Conservation (phyloP, 2,797 vertebrate species). For the Acanthurus lineatus region DNA sequence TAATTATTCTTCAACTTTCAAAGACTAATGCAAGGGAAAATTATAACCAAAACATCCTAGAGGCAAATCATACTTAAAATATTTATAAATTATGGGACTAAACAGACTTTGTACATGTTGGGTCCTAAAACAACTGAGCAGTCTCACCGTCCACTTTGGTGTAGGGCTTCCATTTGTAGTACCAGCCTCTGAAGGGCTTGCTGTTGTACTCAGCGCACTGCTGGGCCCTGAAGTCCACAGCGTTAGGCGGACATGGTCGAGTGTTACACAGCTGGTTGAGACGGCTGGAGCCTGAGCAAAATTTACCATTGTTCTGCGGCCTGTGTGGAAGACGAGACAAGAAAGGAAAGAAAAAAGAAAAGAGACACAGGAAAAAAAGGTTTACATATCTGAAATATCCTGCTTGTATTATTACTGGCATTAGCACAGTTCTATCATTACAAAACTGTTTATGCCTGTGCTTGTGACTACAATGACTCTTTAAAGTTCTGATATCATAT, state of each 20-base stretch:
- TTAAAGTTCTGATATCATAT: no score
- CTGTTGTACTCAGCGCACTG: conserved; percentile 98
- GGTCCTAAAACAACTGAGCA: conserved; percentile 3
- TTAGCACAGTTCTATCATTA: no score
- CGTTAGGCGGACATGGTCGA: conserved; percentile 83
- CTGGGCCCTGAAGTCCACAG: conserved; percentile 92
- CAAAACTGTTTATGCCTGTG: no score
- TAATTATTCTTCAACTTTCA: not conserved
- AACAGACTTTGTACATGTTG: not conserved
- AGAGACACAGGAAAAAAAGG: not conserved
- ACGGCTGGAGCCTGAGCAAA: conserved; percentile 91
- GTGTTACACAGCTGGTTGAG: conserved; percentile 92
- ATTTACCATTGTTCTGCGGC: conserved; percentile 94
- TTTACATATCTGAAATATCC: not conserved
- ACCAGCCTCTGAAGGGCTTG: conserved; percentile 98
- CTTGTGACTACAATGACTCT: no score
- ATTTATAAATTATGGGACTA: not conserved
- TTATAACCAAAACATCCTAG: not conserved
- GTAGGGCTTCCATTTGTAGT: conserved; percentile 99
- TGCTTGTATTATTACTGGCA: not conserved
- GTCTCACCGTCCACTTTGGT: conserved; percentile 94
- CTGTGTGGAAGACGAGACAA: conserved; percentile 77
- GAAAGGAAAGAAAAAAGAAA: not conserved
- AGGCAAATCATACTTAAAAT: not conserved
- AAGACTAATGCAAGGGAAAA: not conserved